Conservation (phyloP, 2,797 vertebrate genomes). For the Calcarius lapponicus region DNA sequence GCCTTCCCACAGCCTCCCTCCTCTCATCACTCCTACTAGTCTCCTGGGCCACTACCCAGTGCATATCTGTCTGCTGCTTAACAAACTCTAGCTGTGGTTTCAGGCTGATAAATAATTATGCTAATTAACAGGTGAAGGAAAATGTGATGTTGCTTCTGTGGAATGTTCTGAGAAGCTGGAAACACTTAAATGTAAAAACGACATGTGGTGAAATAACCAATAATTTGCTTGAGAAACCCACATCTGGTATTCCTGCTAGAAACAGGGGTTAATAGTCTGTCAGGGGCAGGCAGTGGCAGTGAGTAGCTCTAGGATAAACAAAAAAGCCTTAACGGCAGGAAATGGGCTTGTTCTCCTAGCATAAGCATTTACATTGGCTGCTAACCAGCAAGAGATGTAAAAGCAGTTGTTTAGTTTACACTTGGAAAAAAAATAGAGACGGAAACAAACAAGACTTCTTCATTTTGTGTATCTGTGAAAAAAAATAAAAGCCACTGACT, state of each 20-base stretch:
- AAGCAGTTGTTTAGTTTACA: constrained; percentile 86
- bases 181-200: constrained; percentile 90
- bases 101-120: constrained; percentile 85
- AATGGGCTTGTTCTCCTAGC: constrained; percentile 89
- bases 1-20: constrained; percentile 29
- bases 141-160: constrained; percentile 87
- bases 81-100: constrained; percentile 74
- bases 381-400: constrained; percentile 81
- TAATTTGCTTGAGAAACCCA: constrained; percentile 93
- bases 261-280: constrained; percentile 88
- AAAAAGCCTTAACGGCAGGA: constrained; percentile 91
- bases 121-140: constrained; percentile 86
- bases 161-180: constrained; percentile 92
- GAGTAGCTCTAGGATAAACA: constrained; percentile 88
- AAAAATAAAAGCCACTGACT: neutral
- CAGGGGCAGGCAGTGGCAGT: constrained; percentile 83
- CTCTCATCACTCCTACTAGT: constrained; percentile 32
- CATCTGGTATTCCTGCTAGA: constrained; percentile 89
- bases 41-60: constrained; percentile 31
- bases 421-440: constrained; percentile 55
- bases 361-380: constrained; percentile 90
- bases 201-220: constrained; percentile 88
- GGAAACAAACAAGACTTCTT: constrained; percentile 68
- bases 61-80: constrained; percentile 53
- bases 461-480: constrained; percentile 34